Evolutionary conservation across 2,888 invertebrate species (phyloP).

Genomic region (Limnephilus auricula): DNA sequence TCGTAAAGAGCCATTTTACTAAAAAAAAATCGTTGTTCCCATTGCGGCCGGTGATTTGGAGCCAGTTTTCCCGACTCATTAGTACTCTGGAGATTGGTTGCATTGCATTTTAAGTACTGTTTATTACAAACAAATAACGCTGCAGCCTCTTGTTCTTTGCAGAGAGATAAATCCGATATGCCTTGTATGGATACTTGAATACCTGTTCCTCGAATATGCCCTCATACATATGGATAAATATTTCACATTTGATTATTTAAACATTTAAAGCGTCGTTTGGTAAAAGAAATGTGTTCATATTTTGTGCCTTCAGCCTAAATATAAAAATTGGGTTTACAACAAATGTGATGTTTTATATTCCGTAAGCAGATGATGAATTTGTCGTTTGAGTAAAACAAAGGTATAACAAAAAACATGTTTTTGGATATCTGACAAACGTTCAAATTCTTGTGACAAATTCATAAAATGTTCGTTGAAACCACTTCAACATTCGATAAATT

Average conservation of each 20-base stretch:
- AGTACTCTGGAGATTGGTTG: conserved; percentile 32
- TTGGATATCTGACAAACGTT: not conserved
- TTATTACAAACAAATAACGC: conserved; percentile 39
- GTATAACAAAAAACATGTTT: not conserved
- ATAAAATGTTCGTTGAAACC: no score
- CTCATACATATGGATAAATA: conserved; percentile 27
- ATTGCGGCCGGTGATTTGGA: not conserved
- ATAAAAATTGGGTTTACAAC: not conserved
- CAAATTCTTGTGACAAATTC: not conserved
- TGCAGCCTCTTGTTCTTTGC: conserved; percentile 7
- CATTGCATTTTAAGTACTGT: conserved; percentile 55
- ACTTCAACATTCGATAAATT: no score
- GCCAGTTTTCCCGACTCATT: conserved; percentile 3
- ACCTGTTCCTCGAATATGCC: not conserved
- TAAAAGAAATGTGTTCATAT: not conserved
- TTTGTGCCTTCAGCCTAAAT: not conserved
- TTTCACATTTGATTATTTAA: not conserved
- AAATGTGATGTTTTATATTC: not conserved
- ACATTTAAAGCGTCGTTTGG: not conserved
- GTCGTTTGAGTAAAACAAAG: not conserved
- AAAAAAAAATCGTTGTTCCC: not conserved
- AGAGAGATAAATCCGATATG: conserved; percentile 10
- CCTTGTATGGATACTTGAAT: conserved; percentile 20
- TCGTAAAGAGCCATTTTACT: not conserved
- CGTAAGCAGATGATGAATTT: not conserved